Evolutionary conservation across 2,113 vertebrate genomes (phyloP), one percentile per base, ranked within the genome.

Genomic region (Scomber japonicus): DNA sequence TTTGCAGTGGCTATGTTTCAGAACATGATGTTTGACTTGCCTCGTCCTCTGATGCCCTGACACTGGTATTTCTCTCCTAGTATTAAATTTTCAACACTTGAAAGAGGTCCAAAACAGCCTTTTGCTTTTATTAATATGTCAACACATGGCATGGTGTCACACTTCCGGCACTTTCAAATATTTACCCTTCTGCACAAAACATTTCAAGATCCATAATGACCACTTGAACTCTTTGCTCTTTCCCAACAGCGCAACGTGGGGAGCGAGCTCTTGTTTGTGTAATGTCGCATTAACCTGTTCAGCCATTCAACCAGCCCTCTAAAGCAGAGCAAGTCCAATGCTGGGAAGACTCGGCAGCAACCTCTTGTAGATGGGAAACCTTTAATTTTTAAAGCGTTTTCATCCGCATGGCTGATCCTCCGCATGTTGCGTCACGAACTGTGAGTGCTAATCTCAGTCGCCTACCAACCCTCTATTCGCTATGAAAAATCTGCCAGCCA

Each of bases 371-470:
- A 94, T 88, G 92, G 89, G 86, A 87, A 27, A 85, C 63, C 81
- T 93, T 95, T 74, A 93, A 95, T 95, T 94, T 94, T 95, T 95
- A 94, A 94, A 93, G 87, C 68, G 17, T 90, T 95, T 94, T 90
- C 55, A 71, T 90, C 82, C 78, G 85, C 93, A 65, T 91, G 92
- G 90, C 88, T 90, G 93, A 80, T 61, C 84, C 56, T 69, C 76
- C 13, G 68, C 81, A 78, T 68, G 75, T 91, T 92, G 90, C 89
- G 61, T 93, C 93, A 94, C 67, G 11, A 85, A 87, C 72, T 57
- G 56, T 81, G 85, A 92, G 87, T 88, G 81, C 90, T 90, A 92
- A 91, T 93, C 91, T 88, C 87, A 73, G 82, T 87, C 69, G 71
- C 81, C 86, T 48, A 61, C 74, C 74, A 48, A 54, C 59, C 71